A percentile compares a stretch with the other conserved stretches of the same genome.
Conservation (phyloP, 2,113 vertebrate species). For the Dolichallabes microphthalmus region DNA sequence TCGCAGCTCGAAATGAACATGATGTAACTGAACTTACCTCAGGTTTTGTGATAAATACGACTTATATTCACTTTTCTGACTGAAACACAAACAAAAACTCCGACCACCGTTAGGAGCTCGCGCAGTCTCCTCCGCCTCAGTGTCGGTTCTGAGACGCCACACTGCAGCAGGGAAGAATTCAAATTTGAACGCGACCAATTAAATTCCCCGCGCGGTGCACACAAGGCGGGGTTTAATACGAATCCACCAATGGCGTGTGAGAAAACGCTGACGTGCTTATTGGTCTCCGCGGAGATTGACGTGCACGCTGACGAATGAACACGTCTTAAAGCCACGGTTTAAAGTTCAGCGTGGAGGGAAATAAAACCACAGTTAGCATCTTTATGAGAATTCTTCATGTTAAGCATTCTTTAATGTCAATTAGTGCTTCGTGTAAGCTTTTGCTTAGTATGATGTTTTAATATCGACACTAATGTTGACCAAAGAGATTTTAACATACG, state of each 20-base stretch:
- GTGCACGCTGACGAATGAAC: constrained; percentile 4
- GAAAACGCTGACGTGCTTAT: background rate
- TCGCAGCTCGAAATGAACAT: no score
- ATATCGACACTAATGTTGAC: background rate
- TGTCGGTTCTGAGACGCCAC: background rate
- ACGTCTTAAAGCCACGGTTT: no score
- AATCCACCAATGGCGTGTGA: constrained; percentile 44
- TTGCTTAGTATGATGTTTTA: background rate
- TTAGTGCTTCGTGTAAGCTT: background rate
- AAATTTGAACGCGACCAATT: constrained; percentile 74
- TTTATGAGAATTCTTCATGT: no score
- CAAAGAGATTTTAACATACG: background rate
- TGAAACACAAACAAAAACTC: background rate
- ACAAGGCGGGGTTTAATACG: constrained; percentile 39
- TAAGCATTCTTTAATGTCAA: background rate
- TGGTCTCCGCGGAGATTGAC: constrained; percentile 31
- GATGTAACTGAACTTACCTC: background rate
- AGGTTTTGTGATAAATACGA: background rate
- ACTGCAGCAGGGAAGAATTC: constrained; percentile 51
- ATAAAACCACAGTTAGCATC: no score
- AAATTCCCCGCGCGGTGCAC: background rate
- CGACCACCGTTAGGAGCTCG: background rate
- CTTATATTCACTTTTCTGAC: background rate
- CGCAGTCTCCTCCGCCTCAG: background rate
- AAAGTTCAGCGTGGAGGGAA: background rate